A percentile compares a stretch with the other conserved stretches of the same genome.
phyloP scores from a whole-genome alignment of 2,888 invertebrate species.

The Bellardia bayeri region DNA sequence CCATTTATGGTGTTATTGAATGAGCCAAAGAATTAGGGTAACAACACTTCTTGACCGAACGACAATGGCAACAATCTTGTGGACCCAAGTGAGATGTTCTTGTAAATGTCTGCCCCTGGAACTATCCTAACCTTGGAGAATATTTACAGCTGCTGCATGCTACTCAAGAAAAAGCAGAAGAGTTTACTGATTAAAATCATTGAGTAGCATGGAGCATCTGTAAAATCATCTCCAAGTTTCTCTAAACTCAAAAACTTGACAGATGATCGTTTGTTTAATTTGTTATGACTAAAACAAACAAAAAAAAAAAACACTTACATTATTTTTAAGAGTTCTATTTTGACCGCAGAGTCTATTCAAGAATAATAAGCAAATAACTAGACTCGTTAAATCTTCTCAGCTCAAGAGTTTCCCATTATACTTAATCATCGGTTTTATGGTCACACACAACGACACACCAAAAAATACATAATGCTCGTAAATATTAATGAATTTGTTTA shows the following conservation, averaged over 20 bases:
- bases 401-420: constrained; percentile 39
- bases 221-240: too few species aligned
- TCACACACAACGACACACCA: not conserved
- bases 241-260: not conserved
- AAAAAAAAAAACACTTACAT: not conserved
- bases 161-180: too few species aligned
- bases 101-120: too few species aligned
- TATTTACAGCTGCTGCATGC: too few species aligned
- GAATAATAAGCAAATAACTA: not conserved
- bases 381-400: not conserved
- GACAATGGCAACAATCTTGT: too few species aligned
- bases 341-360: not conserved
- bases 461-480: constrained; percentile 4
- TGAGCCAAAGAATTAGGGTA: too few species aligned
- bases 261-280: not conserved
- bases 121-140: too few species aligned
- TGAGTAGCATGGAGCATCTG: too few species aligned
- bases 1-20: too few species aligned
- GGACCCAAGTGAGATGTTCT: too few species aligned
- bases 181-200: too few species aligned
- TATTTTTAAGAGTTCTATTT: not conserved
- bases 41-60: too few species aligned
- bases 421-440: constrained; percentile 54
- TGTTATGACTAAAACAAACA: not conserved
- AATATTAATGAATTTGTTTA: constrained; percentile 63